Conservation (phyloP, 2,113 vertebrate species). For the Calyptomena viridis region DNA sequence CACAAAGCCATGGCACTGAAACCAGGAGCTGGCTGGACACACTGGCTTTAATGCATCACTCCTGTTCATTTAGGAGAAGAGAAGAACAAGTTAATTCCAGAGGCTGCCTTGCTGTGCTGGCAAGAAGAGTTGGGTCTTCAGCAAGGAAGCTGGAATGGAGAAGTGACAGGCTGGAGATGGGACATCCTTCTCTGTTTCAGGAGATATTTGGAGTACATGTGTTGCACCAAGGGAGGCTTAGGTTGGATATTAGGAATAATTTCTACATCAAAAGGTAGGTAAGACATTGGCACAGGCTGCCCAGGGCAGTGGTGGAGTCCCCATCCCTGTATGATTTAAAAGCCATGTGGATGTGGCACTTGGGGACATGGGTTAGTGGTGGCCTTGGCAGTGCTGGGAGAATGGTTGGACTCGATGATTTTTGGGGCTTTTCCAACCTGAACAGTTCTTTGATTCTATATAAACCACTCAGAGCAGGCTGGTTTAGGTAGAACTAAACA, state of each 20-base stretch:
- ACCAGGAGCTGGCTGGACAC: neutral
- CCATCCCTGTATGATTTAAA: neutral
- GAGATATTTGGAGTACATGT: neutral
- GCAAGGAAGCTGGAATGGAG: neutral
- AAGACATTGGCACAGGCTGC: neutral
- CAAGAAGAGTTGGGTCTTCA: neutral
- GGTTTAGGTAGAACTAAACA: neutral
- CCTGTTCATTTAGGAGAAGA: neutral
- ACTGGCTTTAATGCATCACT: neutral
- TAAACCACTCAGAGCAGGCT: neutral
- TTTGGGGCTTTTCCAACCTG: neutral
- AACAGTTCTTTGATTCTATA: neutral
- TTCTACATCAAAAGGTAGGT: neutral
- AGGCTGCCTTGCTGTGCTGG: neutral
- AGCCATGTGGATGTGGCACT: neutral
- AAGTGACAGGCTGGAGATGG: neutral
- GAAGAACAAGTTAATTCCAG: neutral
- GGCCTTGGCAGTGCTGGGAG: neutral
- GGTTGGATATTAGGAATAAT: neutral
- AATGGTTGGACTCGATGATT: neutral
- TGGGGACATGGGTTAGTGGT: neutral
- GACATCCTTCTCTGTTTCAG: neutral
- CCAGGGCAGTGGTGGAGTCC: neutral
- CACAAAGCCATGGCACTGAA: fast-evolving
- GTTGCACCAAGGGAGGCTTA: neutral